These are phyloP conservation scores for Brevimyrus niger DNA, from an alignment of 2,113 vertebrate genomes.

Conservation along the genomic window DNA sequence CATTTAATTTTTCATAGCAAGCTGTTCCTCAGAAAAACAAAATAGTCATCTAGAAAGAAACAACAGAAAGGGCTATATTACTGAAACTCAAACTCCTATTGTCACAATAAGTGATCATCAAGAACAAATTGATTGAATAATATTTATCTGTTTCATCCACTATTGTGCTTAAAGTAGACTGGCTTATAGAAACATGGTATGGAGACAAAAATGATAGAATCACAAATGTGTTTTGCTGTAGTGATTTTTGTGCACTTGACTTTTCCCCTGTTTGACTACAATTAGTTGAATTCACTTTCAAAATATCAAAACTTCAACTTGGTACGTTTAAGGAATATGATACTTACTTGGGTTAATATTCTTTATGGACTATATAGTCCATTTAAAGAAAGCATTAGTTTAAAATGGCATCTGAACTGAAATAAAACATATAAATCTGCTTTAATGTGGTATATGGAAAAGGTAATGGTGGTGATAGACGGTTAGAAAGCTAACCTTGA, in stretches of 20 bases:
- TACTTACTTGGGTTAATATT: background rate
- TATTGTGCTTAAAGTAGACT: background rate
- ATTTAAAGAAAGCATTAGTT: background rate
- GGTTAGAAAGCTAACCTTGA: background rate
- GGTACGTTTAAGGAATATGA: background rate
- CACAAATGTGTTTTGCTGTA: background rate
- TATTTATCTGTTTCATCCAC: background rate
- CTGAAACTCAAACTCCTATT: slow-evolving; percentile 19
- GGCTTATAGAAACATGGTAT: background rate
- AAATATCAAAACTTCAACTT: background rate
- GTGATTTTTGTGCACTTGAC: background rate
- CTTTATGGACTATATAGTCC: background rate
- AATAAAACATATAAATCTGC: background rate
- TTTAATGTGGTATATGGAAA: background rate
- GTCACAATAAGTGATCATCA: slow-evolving; percentile 23
- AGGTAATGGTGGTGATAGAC: background rate
- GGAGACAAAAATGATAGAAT: background rate
- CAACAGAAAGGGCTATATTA: slow-evolving; percentile 45
- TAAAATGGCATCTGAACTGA: background rate
- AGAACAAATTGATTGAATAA: slow-evolving; percentile 5
- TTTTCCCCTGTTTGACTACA: background rate
- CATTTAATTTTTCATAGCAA: slow-evolving; percentile 78
- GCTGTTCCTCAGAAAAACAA: slow-evolving; percentile 64
- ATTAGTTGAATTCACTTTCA: background rate
- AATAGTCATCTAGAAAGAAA: slow-evolving; percentile 56